These are phyloP conservation scores for Phataginus tricuspis DNA, from an alignment of 2,797 vertebrate species.

Conservation along the genomic window DNA sequence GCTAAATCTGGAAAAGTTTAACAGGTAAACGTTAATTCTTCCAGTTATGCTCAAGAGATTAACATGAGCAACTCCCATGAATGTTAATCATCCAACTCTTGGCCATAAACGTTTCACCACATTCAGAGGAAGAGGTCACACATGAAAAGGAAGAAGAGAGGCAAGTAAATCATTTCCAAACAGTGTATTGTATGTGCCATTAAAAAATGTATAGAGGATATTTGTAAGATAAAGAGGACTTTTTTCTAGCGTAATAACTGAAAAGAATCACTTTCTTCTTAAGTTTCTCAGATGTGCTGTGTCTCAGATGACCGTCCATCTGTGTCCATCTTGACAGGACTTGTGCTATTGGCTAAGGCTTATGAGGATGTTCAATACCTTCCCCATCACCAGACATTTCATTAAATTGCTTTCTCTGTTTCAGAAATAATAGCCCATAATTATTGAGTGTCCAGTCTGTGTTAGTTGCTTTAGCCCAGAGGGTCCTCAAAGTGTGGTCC, in stretches of 20 bases:
- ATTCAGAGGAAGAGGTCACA: constrained; percentile 61
- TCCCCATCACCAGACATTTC: background rate
- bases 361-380: background rate
- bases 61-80: constrained; percentile 61
- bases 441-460: background rate
- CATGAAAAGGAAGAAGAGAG: constrained; percentile 58
- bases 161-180: constrained; percentile 65
- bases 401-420: constrained; percentile 1
- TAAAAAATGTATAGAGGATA: background rate
- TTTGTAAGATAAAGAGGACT: background rate
- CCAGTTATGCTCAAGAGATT: constrained; percentile 65
- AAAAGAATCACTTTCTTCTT: constrained; percentile 18
- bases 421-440: background rate
- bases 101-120: constrained; percentile 55
- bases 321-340: background rate
- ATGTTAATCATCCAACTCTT: constrained; percentile 60
- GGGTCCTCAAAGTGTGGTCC: background rate
- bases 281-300: background rate
- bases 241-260: background rate
- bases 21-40: constrained; percentile 56
- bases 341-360: background rate
- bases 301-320: background rate
- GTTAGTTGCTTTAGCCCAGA: background rate
- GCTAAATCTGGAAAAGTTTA: constrained; percentile 74
- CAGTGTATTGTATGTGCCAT: background rate